Evolutionary conservation across 2,888 invertebrate species (phyloP).

Genomic region (Erynnis tages): DNA sequence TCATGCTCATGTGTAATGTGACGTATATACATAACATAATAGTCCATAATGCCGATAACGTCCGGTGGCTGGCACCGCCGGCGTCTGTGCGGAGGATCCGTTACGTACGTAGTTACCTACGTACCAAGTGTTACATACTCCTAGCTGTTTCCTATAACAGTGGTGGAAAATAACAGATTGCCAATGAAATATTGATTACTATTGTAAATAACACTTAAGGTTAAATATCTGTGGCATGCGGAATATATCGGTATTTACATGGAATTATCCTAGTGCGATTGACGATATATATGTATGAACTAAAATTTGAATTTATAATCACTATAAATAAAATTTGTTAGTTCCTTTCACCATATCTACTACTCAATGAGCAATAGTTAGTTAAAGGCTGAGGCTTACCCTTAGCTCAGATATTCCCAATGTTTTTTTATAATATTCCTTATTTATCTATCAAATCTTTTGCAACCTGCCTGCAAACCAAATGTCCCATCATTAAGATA

Average conservation of each 20-base stretch:
- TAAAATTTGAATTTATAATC: too few species aligned
- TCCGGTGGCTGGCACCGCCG: constrained; percentile 63
- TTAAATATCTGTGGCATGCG: background rate
- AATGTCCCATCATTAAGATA: constrained; percentile 4
- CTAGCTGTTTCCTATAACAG: constrained; percentile 27
- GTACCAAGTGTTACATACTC: constrained; percentile 12
- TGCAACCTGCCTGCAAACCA: background rate
- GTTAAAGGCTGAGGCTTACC: too few species aligned
- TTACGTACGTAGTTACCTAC: too few species aligned
- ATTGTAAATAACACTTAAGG: background rate
- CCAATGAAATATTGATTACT: background rate
- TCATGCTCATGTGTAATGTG: constrained; percentile 11
- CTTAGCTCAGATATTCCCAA: too few species aligned
- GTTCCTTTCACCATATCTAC: too few species aligned
- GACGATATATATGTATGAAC: too few species aligned
- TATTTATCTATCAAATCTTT: background rate
- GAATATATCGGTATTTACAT: too few species aligned
- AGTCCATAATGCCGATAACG: constrained; percentile 45
- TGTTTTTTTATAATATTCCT: too few species aligned
- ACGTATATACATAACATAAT: constrained; percentile 18
- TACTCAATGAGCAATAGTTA: too few species aligned
- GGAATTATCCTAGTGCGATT: too few species aligned
- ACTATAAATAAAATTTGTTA: too few species aligned
- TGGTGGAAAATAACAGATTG: constrained; percentile 31
- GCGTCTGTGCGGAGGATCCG: constrained; percentile 50